phyloP scores from a whole-genome alignment of 1,140 invertebrate species.

The Drosophila nasuta region DNA sequence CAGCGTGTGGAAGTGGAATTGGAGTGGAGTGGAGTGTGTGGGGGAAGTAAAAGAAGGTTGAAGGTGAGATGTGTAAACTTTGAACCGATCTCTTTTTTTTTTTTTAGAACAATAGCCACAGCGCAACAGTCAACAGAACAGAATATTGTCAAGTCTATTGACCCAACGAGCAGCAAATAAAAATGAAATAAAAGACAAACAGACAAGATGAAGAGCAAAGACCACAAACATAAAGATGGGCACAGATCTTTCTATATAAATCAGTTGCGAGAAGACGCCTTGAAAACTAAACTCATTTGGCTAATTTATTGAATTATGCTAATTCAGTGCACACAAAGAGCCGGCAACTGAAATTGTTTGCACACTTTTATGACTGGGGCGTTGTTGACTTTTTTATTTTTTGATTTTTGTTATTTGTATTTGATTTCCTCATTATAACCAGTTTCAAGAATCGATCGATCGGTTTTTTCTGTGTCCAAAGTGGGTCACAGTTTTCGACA shows the following conservation, averaged over 20 bases:
- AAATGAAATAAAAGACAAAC: neutral
- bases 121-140: slow-evolving; percentile 16
- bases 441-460: slow-evolving; percentile 60
- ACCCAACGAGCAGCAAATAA: slow-evolving; percentile 20
- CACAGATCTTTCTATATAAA: neutral
- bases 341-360: slow-evolving; percentile 55
- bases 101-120: slow-evolving; percentile 29
- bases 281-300: slow-evolving; percentile 62
- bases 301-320: slow-evolving; percentile 74
- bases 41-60: neutral
- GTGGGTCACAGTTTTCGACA: slow-evolving; percentile 60
- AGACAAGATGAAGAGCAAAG: neutral
- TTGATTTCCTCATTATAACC: slow-evolving; percentile 76
- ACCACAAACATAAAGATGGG: neutral
- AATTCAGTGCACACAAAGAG: slow-evolving; percentile 52
- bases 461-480: slow-evolving; percentile 34
- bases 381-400: slow-evolving; percentile 35
- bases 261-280: slow-evolving; percentile 4
- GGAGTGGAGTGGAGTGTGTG: no score
- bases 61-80: neutral
- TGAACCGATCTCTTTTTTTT: slow-evolving; percentile 2
- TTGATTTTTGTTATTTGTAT: slow-evolving; percentile 32
- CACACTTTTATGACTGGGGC: slow-evolving; percentile 60
- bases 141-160: slow-evolving; percentile 38
- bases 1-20: slow-evolving; percentile 15